A percentile compares a stretch with the other conserved stretches of the same genome.
Conservation (phyloP, 2,113 vertebrate species). For the Istiophorus platypterus region DNA sequence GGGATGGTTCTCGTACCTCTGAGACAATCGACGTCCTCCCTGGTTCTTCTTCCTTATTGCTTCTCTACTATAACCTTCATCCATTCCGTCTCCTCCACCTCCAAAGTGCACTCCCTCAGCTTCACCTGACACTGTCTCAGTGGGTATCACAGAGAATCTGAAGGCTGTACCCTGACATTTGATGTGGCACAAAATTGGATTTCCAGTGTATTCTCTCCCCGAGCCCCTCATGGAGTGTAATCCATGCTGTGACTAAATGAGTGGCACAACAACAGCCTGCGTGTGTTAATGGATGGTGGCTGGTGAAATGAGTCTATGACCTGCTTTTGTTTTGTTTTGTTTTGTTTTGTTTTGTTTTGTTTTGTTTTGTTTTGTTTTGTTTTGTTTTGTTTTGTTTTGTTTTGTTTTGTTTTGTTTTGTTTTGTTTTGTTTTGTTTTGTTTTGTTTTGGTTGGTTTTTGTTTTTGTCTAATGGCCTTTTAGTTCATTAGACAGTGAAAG, state of each 20-base stretch:
- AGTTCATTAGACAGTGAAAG: slow-evolving; percentile 44
- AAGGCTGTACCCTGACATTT: slow-evolving; percentile 74
- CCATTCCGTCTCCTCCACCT: slow-evolving; percentile 12
- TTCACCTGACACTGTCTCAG: slow-evolving; percentile 42
- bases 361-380: no score
- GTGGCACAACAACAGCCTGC: slow-evolving; percentile 71
- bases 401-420: not conserved
- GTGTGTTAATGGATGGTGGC: slow-evolving; percentile 72
- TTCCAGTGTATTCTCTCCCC: slow-evolving; percentile 71
- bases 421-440: not conserved
- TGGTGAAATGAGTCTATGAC: slow-evolving; percentile 69
- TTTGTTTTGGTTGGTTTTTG: not conserved
- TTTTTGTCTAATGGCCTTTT: slow-evolving; percentile 28
- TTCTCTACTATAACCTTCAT: slow-evolving; percentile 43
- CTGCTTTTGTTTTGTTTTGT: slow-evolving; percentile 33
- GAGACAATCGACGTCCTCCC: not conserved
- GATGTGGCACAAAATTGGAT: slow-evolving; percentile 80
- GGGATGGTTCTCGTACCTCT: slow-evolving; percentile 18
- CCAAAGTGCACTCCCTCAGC: slow-evolving; percentile 12
- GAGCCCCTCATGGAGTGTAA: slow-evolving; percentile 65
- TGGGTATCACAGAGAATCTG: slow-evolving; percentile 65
- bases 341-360: no score
- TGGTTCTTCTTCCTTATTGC: slow-evolving; percentile 26
- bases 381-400: not conserved
- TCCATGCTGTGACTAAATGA: slow-evolving; percentile 80